Evolutionary conservation across 2,113 vertebrate species (phyloP), one percentile per base, ranked within the genome.

Genomic region (Oenanthe melanoleuca): DNA sequence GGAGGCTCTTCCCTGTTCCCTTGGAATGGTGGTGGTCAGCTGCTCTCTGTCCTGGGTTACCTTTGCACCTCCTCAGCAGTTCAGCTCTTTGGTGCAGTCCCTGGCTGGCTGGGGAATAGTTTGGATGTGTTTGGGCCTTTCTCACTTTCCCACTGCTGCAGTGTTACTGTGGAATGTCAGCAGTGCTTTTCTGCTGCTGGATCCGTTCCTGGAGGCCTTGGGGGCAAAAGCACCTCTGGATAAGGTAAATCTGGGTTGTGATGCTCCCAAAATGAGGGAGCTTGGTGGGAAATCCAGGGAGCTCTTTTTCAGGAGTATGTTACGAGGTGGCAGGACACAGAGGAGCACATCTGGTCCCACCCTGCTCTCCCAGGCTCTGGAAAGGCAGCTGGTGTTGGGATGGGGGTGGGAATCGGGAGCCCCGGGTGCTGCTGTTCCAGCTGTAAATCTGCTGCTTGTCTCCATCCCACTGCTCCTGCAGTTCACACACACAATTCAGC

Each of bases 91-190:
- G 38, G 3, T 37, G 29, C 12, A 37, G 23, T 33, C 0, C 1
- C 14, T 14, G 38, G 8, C 50, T 53, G 61, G 12, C 47, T 38
- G 81, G 49, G 34, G 9, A 5, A 5, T 1, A 11, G 6, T 5
- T 87, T 20, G 34, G 47, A 28, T 11, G 0, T 0, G 1, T 44
- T 47, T 2, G 4, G 38, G 26, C 14, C 38, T 45, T 16, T 0
- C 0, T 56, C 8, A 6, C 15, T 55, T 64, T 47, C 52, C 13
- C 5, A 0, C 23, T 37, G 38, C 44, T 44, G 12, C 12, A 14
- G 44, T 2, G 34, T 40, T 17, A 1, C 71, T 15, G 0, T 37
- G 66, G n/a, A 69, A 49, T 4, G 12, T 0, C 0, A 1, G 16
- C 1, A 4, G 26, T 8, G 10, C 26, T 75, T 45, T 15, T 29